Conservation (phyloP, 2,113 vertebrate genomes). For the Ahaetulla prasina region DNA sequence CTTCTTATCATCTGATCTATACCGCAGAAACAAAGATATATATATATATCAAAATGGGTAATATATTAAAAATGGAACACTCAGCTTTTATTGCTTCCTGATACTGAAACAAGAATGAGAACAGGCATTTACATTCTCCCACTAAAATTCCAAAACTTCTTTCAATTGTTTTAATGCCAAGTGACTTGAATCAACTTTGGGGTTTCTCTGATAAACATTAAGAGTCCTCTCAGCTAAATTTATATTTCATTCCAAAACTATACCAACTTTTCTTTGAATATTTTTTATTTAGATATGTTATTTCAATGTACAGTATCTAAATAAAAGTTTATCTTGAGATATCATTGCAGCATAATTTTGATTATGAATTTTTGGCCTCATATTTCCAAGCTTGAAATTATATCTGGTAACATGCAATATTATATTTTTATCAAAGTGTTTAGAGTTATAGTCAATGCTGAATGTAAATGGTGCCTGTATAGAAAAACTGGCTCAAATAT, state of each 20-base stretch:
- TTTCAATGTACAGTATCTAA: background rate
- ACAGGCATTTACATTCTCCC: background rate
- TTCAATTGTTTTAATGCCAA: background rate
- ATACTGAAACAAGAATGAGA: background rate
- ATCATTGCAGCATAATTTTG: background rate
- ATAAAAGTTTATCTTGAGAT: background rate
- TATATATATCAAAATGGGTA: background rate
- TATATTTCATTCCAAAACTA: background rate
- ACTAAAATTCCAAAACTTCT: background rate
- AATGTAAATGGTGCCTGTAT: background rate
- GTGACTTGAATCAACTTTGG: background rate
- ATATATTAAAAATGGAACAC: background rate
- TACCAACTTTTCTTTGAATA: background rate
- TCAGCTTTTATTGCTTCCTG: background rate
- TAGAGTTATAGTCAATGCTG: background rate
- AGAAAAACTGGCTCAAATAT: background rate
- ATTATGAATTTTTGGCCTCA: background rate
- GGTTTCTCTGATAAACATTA: background rate
- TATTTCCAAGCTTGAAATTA: background rate
- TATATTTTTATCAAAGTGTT: background rate
- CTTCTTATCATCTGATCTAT: slow-evolving; percentile 93
- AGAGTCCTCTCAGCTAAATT: background rate
- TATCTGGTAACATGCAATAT: background rate
- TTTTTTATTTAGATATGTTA: background rate
- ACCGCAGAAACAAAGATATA: slow-evolving; percentile 18